Evolutionary conservation across 2,888 invertebrate genomes (phyloP).

Genomic region (Plagiodera versicolora): DNA sequence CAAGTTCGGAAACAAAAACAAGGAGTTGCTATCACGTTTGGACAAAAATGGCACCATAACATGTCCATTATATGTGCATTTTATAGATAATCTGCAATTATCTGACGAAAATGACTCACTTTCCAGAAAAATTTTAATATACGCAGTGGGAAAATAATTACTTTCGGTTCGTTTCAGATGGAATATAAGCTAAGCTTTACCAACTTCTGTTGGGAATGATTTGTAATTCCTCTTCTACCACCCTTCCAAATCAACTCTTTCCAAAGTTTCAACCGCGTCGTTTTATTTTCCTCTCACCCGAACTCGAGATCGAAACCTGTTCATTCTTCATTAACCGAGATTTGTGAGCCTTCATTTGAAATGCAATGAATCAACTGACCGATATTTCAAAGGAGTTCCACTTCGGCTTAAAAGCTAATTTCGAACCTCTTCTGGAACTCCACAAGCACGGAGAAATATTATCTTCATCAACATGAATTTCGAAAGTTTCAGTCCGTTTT

Average conservation of each 20-base stretch:
- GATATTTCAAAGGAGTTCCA: neutral
- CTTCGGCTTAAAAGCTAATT: neutral
- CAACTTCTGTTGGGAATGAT: too few relatives aligned
- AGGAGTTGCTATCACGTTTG: too few relatives aligned
- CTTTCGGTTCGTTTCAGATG: too few relatives aligned
- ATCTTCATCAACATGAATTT: neutral
- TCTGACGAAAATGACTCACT: too few relatives aligned
- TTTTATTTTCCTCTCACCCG: neutral
- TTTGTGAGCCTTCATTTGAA: neutral
- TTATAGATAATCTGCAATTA: too few relatives aligned
- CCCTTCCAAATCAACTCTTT: neutral
- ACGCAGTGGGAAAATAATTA: too few relatives aligned
- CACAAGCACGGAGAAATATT: neutral
- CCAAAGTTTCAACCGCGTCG: neutral
- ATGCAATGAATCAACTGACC: neutral
- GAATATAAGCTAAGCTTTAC: too few relatives aligned
- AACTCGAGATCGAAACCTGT: neutral
- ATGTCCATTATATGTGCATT: too few relatives aligned
- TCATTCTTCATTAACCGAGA: neutral
- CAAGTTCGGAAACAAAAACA: too few relatives aligned
- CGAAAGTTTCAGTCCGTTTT: neutral
- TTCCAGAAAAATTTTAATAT: too few relatives aligned
- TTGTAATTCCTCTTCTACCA: too few relatives aligned
- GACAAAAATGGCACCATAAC: too few relatives aligned
- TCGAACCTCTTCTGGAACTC: neutral